phyloP scores from a whole-genome alignment of 2,113 vertebrate species.

The Gallinago paraguaiae region DNA sequence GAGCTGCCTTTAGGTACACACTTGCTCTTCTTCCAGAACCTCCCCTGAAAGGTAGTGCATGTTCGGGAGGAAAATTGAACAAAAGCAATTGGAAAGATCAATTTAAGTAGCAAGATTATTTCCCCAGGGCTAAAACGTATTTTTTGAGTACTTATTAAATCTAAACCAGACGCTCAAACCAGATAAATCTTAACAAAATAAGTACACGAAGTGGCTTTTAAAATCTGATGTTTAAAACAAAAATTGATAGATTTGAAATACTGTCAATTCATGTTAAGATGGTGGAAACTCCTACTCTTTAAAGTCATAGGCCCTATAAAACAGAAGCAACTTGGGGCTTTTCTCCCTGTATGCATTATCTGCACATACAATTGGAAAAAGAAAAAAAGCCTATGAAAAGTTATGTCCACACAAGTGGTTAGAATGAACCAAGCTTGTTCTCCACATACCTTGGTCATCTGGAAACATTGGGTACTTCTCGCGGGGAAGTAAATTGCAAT shows the following conservation, averaged over 20 bases:
- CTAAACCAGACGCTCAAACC: neutral
- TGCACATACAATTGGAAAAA: neutral
- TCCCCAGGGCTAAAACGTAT: neutral
- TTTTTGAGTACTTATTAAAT: neutral
- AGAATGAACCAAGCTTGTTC: neutral
- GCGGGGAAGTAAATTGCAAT: constrained; percentile 85
- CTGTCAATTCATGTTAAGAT: neutral
- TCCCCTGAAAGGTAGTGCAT: neutral
- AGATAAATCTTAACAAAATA: neutral
- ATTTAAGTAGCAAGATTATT: neutral
- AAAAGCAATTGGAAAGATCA: neutral
- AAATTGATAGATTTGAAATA: neutral
- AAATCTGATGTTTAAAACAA: neutral
- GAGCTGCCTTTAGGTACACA: neutral
- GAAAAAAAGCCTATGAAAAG: neutral
- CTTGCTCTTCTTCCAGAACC: neutral
- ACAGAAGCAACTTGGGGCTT: neutral
- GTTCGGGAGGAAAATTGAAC: neutral
- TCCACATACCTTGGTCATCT: constrained; percentile 78
- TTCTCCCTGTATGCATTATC: neutral
- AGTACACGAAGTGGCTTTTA: neutral
- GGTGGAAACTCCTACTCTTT: neutral
- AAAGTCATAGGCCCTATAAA: neutral
- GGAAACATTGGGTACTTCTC: constrained; percentile 81
- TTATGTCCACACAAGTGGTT: neutral